Percentiles rank a stretch among this genome's conserved stretches.
Conservation (phyloP, 1,140 invertebrate species). For the Tetramorium simillimum region DNA sequence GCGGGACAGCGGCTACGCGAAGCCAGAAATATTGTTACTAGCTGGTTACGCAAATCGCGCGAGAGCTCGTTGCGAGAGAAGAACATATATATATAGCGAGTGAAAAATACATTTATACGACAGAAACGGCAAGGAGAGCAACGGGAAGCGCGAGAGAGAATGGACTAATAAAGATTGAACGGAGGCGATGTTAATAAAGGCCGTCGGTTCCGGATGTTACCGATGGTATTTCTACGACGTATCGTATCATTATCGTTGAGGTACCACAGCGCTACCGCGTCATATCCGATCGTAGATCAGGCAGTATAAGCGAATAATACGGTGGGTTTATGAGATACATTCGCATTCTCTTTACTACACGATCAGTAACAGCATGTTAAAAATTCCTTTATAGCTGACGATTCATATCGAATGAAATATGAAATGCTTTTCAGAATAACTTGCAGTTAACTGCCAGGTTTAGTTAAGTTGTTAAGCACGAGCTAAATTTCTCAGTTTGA, state of each 20-base stretch:
- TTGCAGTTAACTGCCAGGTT: background rate
- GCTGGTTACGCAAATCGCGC: constrained; percentile 56
- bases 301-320: background rate
- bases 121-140: background rate
- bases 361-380: background rate
- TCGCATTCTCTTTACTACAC: background rate
- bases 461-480: background rate
- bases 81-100: background rate
- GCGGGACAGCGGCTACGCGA: constrained; percentile 17
- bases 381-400: background rate
- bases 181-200: constrained; percentile 50
- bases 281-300: background rate
- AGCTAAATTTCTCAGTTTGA: background rate
- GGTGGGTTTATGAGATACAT: background rate
- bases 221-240: constrained; percentile 45
- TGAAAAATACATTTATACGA: constrained; percentile 33
- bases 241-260: constrained; percentile 44
- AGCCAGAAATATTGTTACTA: constrained; percentile 57
- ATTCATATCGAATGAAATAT: background rate
- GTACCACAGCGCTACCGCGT: constrained; percentile 41
- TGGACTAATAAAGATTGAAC: constrained; percentile 58
- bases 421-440: constrained; percentile 13
- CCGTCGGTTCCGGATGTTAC: constrained; percentile 29
- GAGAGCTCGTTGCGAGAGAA: constrained; percentile 25
- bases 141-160: constrained; percentile 34